Percentiles rank a stretch among this genome's conserved stretches.
phyloP scores from a whole-genome alignment of 2,797 vertebrate genomes.

The Dermochelys coriacea region DNA sequence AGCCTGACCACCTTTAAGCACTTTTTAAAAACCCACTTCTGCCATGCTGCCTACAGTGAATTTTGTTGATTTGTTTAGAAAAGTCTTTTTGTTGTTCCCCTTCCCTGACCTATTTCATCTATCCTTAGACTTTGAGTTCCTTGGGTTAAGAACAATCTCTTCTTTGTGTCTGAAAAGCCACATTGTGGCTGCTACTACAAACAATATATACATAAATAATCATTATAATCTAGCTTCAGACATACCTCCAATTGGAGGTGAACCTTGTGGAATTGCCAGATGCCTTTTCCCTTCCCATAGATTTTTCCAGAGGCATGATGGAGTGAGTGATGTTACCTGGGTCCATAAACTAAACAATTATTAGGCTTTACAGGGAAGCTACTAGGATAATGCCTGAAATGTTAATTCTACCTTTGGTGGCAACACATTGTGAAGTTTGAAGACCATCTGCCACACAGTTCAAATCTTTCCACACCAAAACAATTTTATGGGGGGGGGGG shows the following conservation, averaged over 20 bases:
- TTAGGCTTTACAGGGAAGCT: neutral
- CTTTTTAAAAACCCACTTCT: neutral
- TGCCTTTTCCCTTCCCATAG: neutral
- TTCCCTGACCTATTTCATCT: neutral
- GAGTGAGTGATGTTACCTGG: neutral
- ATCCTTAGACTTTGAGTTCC: neutral
- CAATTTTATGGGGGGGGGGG: conserved; percentile 1
- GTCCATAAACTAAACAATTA: neutral
- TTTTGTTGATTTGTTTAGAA: neutral
- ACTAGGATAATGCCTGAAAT: neutral
- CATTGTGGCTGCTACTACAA: neutral
- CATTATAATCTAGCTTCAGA: neutral
- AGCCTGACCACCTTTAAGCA: neutral
- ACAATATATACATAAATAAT: neutral
- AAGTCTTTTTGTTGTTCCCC: neutral
- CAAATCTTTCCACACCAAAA: conserved; percentile 14
- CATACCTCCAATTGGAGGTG: neutral
- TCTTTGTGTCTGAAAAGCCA: neutral
- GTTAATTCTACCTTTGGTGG: neutral
- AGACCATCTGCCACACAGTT: neutral
- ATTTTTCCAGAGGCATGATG: neutral
- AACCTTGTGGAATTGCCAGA: neutral
- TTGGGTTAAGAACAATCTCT: too few relatives aligned
- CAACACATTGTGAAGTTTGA: neutral
- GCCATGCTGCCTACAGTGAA: neutral